Evolutionary conservation across 2,888 invertebrate species (phyloP).

Genomic region (Pterostichus madidus): DNA sequence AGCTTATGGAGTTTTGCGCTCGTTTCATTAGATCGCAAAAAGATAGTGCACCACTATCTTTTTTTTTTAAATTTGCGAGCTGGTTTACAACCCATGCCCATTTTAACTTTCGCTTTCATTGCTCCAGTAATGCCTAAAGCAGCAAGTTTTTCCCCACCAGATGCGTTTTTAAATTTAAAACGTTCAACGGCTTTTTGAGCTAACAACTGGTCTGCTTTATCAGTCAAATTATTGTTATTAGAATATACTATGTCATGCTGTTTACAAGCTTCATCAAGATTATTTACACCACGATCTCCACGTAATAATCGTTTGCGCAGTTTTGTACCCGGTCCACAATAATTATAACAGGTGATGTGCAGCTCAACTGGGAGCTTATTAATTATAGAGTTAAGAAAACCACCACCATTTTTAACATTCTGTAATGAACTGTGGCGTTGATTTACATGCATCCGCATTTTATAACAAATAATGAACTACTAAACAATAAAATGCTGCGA

Average conservation of each 20-base stretch:
- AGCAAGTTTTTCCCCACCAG: conserved; percentile 71
- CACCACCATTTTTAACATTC: neutral
- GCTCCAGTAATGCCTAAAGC: too few relatives aligned
- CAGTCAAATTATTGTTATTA: conserved; percentile 69
- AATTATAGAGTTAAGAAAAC: conserved; percentile 62
- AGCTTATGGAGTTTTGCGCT: neutral
- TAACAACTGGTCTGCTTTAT: conserved; percentile 73
- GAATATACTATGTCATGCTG: too few relatives aligned
- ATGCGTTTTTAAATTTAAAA: conserved; percentile 71
- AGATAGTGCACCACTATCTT: neutral
- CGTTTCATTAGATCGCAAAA: neutral
- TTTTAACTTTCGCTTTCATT: too few relatives aligned
- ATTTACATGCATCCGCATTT: conserved; percentile 4
- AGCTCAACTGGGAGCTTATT: conserved; percentile 70
- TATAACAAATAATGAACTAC: neutral
- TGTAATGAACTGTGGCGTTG: neutral
- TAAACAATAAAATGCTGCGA: neutral
- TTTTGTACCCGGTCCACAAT: too few relatives aligned
- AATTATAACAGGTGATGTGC: too few relatives aligned
- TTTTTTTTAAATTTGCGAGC: neutral
- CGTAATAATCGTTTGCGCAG: too few relatives aligned
- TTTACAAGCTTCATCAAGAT: too few relatives aligned
- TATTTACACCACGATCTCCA: too few relatives aligned
- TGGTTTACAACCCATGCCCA: neutral
- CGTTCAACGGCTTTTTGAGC: conserved; percentile 72